Evolutionary conservation across 2,888 invertebrate species (phyloP).

Genomic region (Hydrotaea diabolus): DNA sequence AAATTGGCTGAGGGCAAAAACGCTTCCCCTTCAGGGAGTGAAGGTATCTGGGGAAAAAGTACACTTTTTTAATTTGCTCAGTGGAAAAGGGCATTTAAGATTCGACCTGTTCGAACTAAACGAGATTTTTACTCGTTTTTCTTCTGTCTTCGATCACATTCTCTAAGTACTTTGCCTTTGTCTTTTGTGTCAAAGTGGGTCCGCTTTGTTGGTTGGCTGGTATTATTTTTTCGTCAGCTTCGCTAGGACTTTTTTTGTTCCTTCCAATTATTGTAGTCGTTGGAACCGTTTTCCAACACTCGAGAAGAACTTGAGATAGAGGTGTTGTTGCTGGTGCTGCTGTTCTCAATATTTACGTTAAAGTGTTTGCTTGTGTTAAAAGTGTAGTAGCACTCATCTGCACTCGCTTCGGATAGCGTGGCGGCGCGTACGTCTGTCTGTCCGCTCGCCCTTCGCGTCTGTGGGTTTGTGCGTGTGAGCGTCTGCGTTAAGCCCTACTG

Average conservation of each 20-base stretch:
- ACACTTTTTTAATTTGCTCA: no score
- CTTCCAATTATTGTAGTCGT: constrained; percentile 5
- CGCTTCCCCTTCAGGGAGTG: no score
- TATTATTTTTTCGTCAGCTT: not conserved
- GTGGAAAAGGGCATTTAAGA: no score
- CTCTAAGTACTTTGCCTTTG: constrained; percentile 63
- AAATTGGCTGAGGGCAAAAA: no score
- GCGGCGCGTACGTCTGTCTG: not conserved
- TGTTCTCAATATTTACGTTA: constrained; percentile 47
- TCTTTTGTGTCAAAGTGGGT: constrained; percentile 49
- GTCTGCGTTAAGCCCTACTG: constrained; percentile 73
- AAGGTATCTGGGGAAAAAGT: no score
- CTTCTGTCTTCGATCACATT: constrained; percentile 31
- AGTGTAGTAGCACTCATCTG: constrained; percentile 77
- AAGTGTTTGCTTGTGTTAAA: constrained; percentile 62
- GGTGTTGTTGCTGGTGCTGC: not conserved
- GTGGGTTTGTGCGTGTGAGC: not conserved
- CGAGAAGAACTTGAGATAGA: not conserved
- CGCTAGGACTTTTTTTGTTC: constrained; percentile 22
- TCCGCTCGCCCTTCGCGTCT: not conserved
- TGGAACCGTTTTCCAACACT: not conserved
- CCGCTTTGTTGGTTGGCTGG: constrained; percentile 51
- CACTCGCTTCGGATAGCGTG: constrained; percentile 69
- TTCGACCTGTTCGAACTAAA: no score
- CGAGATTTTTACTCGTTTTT: not conserved